Conservation (phyloP, 2,113 vertebrate genomes). For the Alces alces region DNA sequence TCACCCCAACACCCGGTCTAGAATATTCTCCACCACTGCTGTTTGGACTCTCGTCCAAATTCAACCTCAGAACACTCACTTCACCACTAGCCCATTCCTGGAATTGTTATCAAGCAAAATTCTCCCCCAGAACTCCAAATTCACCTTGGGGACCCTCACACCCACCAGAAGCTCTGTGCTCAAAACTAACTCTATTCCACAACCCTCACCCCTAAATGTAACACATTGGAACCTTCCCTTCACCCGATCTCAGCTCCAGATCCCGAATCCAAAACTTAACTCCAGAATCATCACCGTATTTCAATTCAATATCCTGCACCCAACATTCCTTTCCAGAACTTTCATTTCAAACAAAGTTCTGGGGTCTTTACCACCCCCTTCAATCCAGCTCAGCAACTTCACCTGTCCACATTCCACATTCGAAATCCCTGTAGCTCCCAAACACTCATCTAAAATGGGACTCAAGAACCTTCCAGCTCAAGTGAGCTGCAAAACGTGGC, state of each 20-base stretch:
- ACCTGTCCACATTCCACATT: not conserved
- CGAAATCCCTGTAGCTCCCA: not conserved
- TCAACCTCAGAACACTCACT: not conserved
- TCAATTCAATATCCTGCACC: not conserved
- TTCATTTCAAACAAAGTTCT: not conserved
- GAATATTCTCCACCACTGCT: not conserved
- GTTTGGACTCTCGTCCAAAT: not conserved
- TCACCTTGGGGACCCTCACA: not conserved
- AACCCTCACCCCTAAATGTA: not conserved
- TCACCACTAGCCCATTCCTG: not conserved
- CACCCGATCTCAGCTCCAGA: not conserved
- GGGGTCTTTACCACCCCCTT: not conserved
- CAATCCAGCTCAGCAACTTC: not conserved
- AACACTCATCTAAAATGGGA: not conserved
- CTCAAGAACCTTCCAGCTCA: not conserved
- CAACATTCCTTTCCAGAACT: not conserved
- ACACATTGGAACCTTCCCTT: not conserved
- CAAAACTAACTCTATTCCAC: not conserved
- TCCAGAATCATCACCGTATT: not conserved
- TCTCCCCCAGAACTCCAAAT: not conserved
- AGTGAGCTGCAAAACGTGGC: not conserved
- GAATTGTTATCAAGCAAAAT: not conserved
- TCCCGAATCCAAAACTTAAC: rapidly evolving
- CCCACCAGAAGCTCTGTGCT: not conserved
- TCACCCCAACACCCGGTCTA: not conserved